Percentiles rank a stretch among this genome's conserved stretches.
These are phyloP conservation scores for Matsumyia berberina DNA, from an alignment of 2,888 invertebrate genomes.

Conservation along the genomic window DNA sequence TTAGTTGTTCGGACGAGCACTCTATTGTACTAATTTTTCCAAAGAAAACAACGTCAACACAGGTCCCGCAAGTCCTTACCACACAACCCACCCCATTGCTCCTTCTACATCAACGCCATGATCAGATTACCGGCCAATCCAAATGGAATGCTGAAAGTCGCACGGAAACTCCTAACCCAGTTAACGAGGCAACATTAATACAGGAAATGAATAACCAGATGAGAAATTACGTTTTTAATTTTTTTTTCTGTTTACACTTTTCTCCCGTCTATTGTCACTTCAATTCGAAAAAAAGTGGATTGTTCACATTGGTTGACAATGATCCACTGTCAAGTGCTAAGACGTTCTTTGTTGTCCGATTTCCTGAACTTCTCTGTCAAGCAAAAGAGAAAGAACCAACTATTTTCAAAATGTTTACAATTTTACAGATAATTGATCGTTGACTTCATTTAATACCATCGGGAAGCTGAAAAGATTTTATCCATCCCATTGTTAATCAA, in stretches of 20 bases:
- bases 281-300: constrained; percentile 1
- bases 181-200: neutral
- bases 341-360: neutral
- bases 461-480: neutral
- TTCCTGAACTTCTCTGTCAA: neutral
- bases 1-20: too few species aligned
- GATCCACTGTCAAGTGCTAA: neutral
- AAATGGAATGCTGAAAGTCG: neutral
- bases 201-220: neutral
- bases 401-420: neutral
- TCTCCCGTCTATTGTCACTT: neutral
- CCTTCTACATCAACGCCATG: neutral
- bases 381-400: neutral
- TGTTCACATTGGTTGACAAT: neutral
- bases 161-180: neutral
- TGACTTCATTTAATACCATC: neutral
- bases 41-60: too few species aligned
- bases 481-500: neutral
- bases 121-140: neutral
- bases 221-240: neutral
- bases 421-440: neutral
- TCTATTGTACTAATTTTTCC: too few species aligned
- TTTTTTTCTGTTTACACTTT: neutral
- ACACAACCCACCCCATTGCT: too few species aligned
- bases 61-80: too few species aligned